Conservation (phyloP, 2,797 vertebrate species). For the Macropodus opercularis region DNA sequence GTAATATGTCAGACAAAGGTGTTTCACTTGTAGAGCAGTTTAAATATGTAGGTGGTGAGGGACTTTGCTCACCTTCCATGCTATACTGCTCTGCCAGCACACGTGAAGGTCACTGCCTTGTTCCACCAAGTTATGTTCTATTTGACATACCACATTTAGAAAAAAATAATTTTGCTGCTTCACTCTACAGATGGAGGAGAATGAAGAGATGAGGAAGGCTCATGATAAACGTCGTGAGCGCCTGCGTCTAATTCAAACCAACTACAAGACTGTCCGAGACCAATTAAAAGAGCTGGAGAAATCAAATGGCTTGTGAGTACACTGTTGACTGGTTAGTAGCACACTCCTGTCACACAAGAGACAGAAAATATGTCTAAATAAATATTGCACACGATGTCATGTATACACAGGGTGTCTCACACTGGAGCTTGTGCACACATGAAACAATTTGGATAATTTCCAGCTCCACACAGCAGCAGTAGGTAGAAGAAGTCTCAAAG, state of each 20-base stretch:
- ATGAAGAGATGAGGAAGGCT: slow-evolving; percentile 86
- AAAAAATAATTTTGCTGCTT: slow-evolving; percentile 10
- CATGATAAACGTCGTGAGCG: slow-evolving; percentile 86
- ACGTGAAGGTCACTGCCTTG: not conserved
- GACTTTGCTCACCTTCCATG: slow-evolving; percentile 12
- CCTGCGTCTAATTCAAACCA: slow-evolving; percentile 88
- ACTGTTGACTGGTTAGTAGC: not conserved
- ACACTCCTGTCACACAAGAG: slow-evolving; percentile 6
- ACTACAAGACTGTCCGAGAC: slow-evolving; percentile 87
- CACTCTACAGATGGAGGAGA: slow-evolving; percentile 83
- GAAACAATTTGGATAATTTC: slow-evolving; percentile 31
- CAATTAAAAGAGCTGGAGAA: slow-evolving; percentile 89
- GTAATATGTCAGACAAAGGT: slow-evolving; percentile 16
- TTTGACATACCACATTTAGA: slow-evolving; percentile 14
- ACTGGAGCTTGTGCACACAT: slow-evolving; percentile 18
- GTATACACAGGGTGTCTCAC: not conserved
- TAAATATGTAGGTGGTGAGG: slow-evolving; percentile 31
- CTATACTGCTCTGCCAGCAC: slow-evolving; percentile 9
- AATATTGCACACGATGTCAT: slow-evolving; percentile 8
- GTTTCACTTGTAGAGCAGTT: slow-evolving; percentile 37
- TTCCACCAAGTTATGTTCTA: slow-evolving; percentile 22
- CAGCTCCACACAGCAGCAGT: slow-evolving; percentile 21
- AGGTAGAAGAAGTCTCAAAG: slow-evolving; percentile 48
- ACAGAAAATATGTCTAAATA: not conserved
- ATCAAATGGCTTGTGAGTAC: slow-evolving; percentile 84